These are phyloP conservation scores for Leucophora obtusa DNA, from an alignment of 2,888 invertebrate genomes.

Conservation along the genomic window DNA sequence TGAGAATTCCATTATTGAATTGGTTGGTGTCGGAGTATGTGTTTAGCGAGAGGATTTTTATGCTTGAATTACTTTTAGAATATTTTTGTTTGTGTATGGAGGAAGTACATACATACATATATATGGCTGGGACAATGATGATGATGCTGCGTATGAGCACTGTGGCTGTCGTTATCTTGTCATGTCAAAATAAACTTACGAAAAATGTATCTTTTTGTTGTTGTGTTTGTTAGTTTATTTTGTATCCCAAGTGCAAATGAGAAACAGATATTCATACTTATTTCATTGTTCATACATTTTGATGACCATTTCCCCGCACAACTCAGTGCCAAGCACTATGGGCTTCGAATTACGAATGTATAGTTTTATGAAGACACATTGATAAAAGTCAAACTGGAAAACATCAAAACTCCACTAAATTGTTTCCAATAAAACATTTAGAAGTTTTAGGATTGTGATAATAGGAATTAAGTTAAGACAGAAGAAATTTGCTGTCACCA, in stretches of 20 bases:
- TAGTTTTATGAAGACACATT: too few species aligned
- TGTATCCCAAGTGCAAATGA: slow-evolving; percentile 46
- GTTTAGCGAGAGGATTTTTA: slow-evolving; percentile 5
- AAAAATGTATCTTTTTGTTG: slow-evolving; percentile 72
- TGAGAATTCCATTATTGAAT: background rate
- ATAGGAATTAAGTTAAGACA: too few species aligned
- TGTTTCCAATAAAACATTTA: too few species aligned
- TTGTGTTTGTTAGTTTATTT: slow-evolving; percentile 42
- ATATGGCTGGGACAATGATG: slow-evolving; percentile 7
- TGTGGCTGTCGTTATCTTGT: slow-evolving; percentile 76
- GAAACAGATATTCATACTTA: slow-evolving; percentile 34
- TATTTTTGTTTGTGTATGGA: slow-evolving; percentile 14
- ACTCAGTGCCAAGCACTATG: background rate
- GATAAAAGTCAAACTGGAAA: too few species aligned
- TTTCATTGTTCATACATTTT: slow-evolving; percentile 43
- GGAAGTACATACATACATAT: too few species aligned
- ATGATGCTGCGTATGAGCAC: slow-evolving; percentile 25
- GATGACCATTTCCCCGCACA: slow-evolving; percentile 4
- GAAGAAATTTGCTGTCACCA: too few species aligned
- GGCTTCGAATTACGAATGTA: too few species aligned
- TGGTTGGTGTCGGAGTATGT: background rate
- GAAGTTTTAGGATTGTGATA: too few species aligned
- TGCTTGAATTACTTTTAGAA: slow-evolving; percentile 50
- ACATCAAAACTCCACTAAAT: too few species aligned
- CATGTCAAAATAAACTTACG: slow-evolving; percentile 75